Evolutionary conservation across 2,888 invertebrate species (phyloP), one percentile per base, ranked within the genome.

Genomic region (Linnaemya vulpina): DNA sequence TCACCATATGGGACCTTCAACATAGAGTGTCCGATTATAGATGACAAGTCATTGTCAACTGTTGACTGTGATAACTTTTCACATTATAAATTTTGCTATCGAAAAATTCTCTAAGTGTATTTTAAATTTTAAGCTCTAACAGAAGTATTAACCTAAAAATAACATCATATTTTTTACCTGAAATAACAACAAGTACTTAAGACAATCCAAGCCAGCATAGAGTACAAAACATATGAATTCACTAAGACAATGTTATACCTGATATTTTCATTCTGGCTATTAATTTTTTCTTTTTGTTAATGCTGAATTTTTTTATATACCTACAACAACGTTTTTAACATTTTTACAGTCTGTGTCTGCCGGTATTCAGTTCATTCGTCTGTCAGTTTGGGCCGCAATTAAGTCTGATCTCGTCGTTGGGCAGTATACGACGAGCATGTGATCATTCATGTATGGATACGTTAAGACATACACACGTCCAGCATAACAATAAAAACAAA

Each of bases 381-480:
- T 73, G 73, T 17, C 58, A 67, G 17, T 58, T 58, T 58, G 58
- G 49, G 2, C 25, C 68, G 60, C 67, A 80, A 67, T 74, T 74
- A 76, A 76, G 76, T 71, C 43, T 76, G 82, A 82, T 82, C 82
- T 76, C 25, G 49, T 71, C 53, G 49, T 25, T 51, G 65, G 70
- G 49, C 53, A 55, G 30, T 74, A 51, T 53, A 25, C 25, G 9
- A 30, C 3, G 30, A 30, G 30, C 30, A 30, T 35, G 63, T 80
- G 65, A 73, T 80, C 58, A 80, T 80, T 78, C 60, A 70, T 51
- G 40, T 70, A 77, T 68, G 25, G 60, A 43, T 43, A 49, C 49
- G 30, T 65, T 65, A n/a, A 49, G 5, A 20, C 35, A 46, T 58
- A 76, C 4, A 51, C 40, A 53, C 46, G 60, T 8, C 1, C 17